Evolutionary conservation across 2,113 vertebrate species (phyloP), one percentile per base, ranked within the genome.

Genomic region (Planiliza haematocheilus): DNA sequence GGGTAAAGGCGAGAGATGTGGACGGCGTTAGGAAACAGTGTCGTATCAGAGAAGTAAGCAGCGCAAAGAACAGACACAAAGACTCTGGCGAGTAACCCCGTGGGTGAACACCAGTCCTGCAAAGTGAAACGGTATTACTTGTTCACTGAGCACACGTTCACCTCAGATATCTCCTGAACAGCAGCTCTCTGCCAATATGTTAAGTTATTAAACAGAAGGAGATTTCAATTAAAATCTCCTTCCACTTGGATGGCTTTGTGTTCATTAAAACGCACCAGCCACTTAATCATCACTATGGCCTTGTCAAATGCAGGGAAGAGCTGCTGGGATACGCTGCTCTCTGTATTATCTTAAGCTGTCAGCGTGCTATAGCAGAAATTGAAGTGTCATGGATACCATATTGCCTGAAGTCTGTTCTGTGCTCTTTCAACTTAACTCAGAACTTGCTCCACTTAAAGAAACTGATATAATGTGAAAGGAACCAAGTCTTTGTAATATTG

Each of bases 181-280:
- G 65, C 49, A 60, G 41, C 57, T 73, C 50, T 6, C 24, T 73
- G 56, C 91, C 93, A 93, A 94, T 91, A 91, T 91, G 94, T 95
- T 95, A 93, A 94, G 94, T 95, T 94, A 94, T 95, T 96, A 95
- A 96, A 95, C 95, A 95, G 93, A 95, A 93, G 94, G 93, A 93
- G 93, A 95, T 96, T 97, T 97, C 93, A 96, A 97, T 97, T 97
- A 96, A 96, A 96, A 96, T 94, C 93, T 93, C 92, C 95, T 95
- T 95, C 94, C 94, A 95, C 95, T 95, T 69, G 92, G 94, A 92
- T 94, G 93, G 91, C 92, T 96, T 95, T 94, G 93, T 84, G 94
- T 96, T 96, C 95, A 97, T 97, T 96, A 96, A 94, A 96, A 95
- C 91, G 83, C 93, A 94, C 94, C 94, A 92, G 92, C 87, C 93